These are phyloP conservation scores for Thymelicus acteon DNA, from an alignment of 2,888 invertebrate genomes.

Conservation along the genomic window DNA sequence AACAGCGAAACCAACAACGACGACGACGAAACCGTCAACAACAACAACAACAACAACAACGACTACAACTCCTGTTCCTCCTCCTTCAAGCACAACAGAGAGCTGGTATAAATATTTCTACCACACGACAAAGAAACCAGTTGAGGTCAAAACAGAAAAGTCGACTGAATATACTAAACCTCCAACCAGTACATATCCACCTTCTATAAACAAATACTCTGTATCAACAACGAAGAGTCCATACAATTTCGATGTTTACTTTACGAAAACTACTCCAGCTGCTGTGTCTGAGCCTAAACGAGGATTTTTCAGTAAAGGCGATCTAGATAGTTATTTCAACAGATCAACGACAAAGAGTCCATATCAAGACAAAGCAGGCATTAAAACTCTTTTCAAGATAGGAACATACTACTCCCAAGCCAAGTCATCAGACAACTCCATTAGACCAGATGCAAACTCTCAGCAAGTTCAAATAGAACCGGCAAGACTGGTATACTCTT, in stretches of 20 bases:
- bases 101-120: constrained; percentile 60
- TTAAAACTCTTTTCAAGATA: constrained; percentile 74
- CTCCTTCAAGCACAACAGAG: constrained; percentile 48
- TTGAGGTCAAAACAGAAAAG: constrained; percentile 54
- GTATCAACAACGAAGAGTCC: constrained; percentile 83
- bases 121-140: constrained; percentile 47
- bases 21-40: constrained; percentile 43
- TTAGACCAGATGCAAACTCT: constrained; percentile 78
- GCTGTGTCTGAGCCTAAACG: constrained; percentile 55
- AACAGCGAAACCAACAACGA: constrained; percentile 42
- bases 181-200: constrained; percentile 55
- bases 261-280: constrained; percentile 59
- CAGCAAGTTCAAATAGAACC: constrained; percentile 80
- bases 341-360: constrained; percentile 83
- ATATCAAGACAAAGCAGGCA: constrained; percentile 64
- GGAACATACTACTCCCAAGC: constrained; percentile 77
- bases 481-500: constrained; percentile 70
- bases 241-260: constrained; percentile 80
- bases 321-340: constrained; percentile 67
- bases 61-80: constrained; percentile 46
- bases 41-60: constrained; percentile 46
- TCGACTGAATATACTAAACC: constrained; percentile 53
- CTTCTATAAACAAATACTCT: constrained; percentile 71
- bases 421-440: constrained; percentile 77
- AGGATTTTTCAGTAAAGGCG: constrained; percentile 72